Conservation (phyloP, 2,888 invertebrate genomes). For the Hypercompe scribonia region DNA sequence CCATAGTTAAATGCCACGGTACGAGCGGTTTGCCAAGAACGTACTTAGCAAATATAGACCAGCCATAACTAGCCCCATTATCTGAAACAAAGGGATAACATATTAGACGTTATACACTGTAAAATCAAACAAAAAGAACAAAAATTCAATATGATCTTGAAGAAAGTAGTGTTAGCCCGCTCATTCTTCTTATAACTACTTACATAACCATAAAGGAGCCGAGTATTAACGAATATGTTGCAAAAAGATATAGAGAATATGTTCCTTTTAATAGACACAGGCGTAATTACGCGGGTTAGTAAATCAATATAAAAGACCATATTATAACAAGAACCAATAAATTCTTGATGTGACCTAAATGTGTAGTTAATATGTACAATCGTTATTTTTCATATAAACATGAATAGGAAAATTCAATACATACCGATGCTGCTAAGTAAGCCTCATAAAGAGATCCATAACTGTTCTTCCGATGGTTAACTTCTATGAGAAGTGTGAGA, state of each 20-base stretch:
- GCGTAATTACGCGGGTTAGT: neutral
- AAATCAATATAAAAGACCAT: neutral
- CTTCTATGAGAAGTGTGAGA: conserved; percentile 89
- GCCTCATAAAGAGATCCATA: conserved; percentile 88
- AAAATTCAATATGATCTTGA: neutral
- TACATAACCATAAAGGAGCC: too few species aligned
- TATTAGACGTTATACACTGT: neutral
- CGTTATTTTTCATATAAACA: neutral
- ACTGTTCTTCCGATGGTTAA: conserved; percentile 83
- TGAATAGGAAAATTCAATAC: conserved; percentile 56
- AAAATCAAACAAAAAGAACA: neutral
- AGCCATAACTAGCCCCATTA: conserved; percentile 91
- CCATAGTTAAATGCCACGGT: conserved; percentile 88
- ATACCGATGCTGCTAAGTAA: conserved; percentile 91
- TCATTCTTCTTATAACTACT: neutral
- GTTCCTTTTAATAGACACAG: neutral
- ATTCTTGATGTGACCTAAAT: too few species aligned
- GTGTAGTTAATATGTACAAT: neutral
- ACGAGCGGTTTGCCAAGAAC: conserved; percentile 91
- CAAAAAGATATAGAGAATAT: neutral
- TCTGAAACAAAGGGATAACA: conserved; percentile 82
- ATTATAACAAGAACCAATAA: neutral
- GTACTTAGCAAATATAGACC: conserved; percentile 92
- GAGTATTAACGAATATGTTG: too few species aligned
- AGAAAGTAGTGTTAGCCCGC: neutral